Base-by-base conservation (phyloP, 2,113 vertebrate species). In the Rhinoderma darwinii region DNA sequence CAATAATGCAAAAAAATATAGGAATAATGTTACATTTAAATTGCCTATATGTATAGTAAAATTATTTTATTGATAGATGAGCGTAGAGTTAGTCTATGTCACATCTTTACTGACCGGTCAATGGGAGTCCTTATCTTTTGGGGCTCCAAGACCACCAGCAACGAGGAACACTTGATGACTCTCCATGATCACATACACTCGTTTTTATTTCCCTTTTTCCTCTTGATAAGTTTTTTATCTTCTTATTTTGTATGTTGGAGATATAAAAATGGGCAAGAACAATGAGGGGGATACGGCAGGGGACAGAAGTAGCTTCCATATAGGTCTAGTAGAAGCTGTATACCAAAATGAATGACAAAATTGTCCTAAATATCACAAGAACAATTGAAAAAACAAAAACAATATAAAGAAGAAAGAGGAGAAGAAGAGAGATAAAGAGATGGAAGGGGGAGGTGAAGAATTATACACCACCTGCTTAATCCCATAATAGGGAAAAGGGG, bases 401-500 rank as follows among this genome's bases (percentile, higher is more conserved):
- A 66, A 9, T 59, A n/a, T n/a, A 9, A 59, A 59, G 56, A 59
- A 59, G 20, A 59, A 59, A 7, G 17, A 11, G 11, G 11, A 11
- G 61, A 22, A 35, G 66, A 39, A 37, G 17, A 37, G 66, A 18
- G 17, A 70, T 5, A 70, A 70, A 35, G 35, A 37, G 35, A 66
- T 15, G 66, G 66, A 70, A 70, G 66, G 32, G 66, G 66, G 66
- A 70, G 66, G 66, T 8, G 17, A 70, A 22, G 66, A 35, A 70
- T 70, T 17, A 37, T 35, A 70, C 66, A 20, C 32, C 66, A 70
- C 66, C 66, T 70, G 66, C 66, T 22, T 70, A 70, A 70, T 70
- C 66, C 66, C 35, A 70, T 70, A 70, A 70, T 70, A 70, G 32
- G 35, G 66, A 14, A n/a, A 70, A 70, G 66, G 35, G 66, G 66